phyloP scores from a whole-genome alignment of 1,140 invertebrate species.

The Monomorium pharaonis region DNA sequence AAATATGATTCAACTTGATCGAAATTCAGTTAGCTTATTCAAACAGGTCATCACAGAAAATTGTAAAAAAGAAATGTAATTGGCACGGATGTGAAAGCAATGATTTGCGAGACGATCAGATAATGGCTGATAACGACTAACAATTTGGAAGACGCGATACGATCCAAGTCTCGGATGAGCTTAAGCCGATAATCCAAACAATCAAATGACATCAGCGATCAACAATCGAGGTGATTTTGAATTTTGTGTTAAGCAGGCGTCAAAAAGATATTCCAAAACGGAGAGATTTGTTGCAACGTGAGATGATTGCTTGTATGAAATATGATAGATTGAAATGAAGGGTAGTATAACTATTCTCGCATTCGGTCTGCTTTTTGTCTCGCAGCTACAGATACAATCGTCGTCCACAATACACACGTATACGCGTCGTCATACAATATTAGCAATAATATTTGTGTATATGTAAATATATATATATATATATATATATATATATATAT shows the following conservation, averaged over 20 bases:
- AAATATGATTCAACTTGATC: background rate
- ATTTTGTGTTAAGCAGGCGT: conserved; percentile 4
- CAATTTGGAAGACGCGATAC: conserved; percentile 75
- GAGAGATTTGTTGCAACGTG: conserved; percentile 32
- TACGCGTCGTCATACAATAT: conserved; percentile 58
- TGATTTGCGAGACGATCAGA: background rate
- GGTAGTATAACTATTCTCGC: conserved; percentile 39
- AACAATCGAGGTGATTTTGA: conserved; percentile 13
- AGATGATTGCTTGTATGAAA: conserved; percentile 12
- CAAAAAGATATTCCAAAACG: conserved; percentile 15
- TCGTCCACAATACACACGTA: conserved; percentile 60
- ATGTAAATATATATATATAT: no score
- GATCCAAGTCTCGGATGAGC: conserved; percentile 52
- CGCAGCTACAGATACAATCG: conserved; percentile 64
- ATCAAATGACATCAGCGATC: conserved; percentile 36
- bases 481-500: no score
- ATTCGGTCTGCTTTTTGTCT: conserved; percentile 61
- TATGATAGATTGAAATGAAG: background rate
- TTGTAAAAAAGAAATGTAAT: background rate
- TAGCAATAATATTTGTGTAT: no score
- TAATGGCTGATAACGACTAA: background rate
- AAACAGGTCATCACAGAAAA: background rate
- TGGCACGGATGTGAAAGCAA: background rate
- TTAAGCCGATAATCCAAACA: conserved; percentile 58
- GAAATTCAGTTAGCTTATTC: background rate